These are phyloP conservation scores for Limenitis camilla DNA, from an alignment of 2,888 invertebrate genomes.

Conservation along the genomic window DNA sequence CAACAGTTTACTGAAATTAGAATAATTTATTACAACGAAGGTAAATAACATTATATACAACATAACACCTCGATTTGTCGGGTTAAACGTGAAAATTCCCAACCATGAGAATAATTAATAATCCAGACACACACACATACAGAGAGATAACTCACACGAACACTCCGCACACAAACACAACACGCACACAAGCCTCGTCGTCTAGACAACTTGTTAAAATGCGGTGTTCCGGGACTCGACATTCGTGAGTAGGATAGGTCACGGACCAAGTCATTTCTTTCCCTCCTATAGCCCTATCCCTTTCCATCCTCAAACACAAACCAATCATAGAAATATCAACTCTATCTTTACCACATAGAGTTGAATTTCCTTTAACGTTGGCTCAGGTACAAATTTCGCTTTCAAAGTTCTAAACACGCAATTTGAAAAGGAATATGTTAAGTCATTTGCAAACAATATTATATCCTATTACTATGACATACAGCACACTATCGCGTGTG, in stretches of 20 bases:
- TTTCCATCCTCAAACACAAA: constrained; percentile 22
- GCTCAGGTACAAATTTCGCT: constrained; percentile 70
- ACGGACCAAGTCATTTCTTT: constrained; percentile 60
- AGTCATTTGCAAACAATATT: constrained; percentile 19
- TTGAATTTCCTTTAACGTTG: constrained; percentile 18
- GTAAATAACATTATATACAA: not conserved
- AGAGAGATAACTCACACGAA: constrained; percentile 13
- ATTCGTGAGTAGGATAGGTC: constrained; percentile 75
- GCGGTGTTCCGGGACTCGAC: constrained; percentile 70
- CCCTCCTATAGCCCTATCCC: constrained; percentile 33
- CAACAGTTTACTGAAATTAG: too few species aligned
- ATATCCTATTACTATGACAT: constrained; percentile 3
- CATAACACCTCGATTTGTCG: constrained; percentile 14
- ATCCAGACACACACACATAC: constrained; percentile 22
- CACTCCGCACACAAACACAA: constrained; percentile 27
- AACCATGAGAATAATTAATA: constrained; percentile 26
- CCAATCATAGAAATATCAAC: constrained; percentile 31
- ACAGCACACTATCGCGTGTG: constrained; percentile 28
- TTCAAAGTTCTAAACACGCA: constrained; percentile 49
- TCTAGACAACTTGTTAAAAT: constrained; percentile 71
- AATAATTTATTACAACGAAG: not conserved
- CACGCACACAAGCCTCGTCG: constrained; percentile 43
- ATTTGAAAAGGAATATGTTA: constrained; percentile 38
- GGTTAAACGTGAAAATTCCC: constrained; percentile 27
- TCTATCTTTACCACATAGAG: constrained; percentile 26